A percentile compares a stretch with the other conserved stretches of the same genome.
Evolutionary conservation across 2,797 vertebrate genomes (phyloP).

Genomic region (Tinamus major): DNA sequence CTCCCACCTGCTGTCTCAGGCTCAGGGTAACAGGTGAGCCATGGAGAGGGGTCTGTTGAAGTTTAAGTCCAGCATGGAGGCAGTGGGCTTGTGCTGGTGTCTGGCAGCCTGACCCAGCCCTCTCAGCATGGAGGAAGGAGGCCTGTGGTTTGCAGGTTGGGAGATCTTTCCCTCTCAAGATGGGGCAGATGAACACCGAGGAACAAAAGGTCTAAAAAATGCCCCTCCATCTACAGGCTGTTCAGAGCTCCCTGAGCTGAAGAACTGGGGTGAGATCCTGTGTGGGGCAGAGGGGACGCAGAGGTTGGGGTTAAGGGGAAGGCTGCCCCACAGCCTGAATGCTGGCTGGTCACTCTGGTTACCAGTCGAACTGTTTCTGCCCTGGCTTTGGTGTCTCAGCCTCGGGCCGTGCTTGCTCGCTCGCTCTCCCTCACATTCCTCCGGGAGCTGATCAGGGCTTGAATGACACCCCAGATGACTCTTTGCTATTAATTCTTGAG

Average conservation of each 20-base stretch:
- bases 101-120: background rate
- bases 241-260: background rate
- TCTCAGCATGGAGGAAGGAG: background rate
- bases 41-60: background rate
- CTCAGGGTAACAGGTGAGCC: background rate
- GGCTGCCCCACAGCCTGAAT: background rate
- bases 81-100: background rate
- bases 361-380: conserved; percentile 47
- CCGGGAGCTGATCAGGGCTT: conserved; percentile 83
- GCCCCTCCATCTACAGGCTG: background rate
- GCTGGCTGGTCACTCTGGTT: conserved; percentile 28
- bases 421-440: conserved; percentile 76
- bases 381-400: conserved; percentile 70
- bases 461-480: conserved; percentile 87
- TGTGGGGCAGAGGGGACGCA: background rate
- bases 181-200: background rate
- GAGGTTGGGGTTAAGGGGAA: conserved; percentile 24
- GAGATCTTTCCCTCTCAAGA: background rate
- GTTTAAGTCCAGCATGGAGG: background rate
- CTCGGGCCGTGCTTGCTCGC: conserved; percentile 42
- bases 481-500: conserved; percentile 86
- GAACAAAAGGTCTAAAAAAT: background rate
- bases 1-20: background rate
- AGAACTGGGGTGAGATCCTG: background rate
- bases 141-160: background rate